Evolutionary conservation across 2,113 vertebrate genomes (phyloP).

Genomic region (Xiphophorus hellerii): DNA sequence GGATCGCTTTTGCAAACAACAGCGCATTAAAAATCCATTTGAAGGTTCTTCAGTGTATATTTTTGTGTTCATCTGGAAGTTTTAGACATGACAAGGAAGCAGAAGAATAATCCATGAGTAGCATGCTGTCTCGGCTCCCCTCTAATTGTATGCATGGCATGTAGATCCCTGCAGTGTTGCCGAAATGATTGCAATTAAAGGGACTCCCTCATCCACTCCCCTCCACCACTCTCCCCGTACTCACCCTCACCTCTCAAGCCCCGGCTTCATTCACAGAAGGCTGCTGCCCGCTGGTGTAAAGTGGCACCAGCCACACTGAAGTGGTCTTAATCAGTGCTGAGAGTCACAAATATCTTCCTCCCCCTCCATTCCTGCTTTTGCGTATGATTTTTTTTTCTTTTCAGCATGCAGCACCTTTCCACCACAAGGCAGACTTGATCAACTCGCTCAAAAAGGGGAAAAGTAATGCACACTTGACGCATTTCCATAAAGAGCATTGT

Average conservation of each 20-base stretch:
- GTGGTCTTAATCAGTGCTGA: constrained; percentile 75
- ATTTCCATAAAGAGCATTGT: background rate
- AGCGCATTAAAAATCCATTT: background rate
- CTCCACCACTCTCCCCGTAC: constrained; percentile 24
- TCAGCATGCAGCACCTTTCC: background rate
- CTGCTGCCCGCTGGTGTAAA: constrained; percentile 40
- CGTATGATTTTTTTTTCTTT: constrained; percentile 11
- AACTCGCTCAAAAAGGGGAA: background rate
- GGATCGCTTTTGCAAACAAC: background rate
- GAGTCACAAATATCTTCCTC: constrained; percentile 47
- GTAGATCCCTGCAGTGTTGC: constrained; percentile 72
- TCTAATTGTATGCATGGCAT: constrained; percentile 76
- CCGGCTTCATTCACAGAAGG: constrained; percentile 38
- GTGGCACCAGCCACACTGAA: constrained; percentile 55
- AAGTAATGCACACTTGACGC: background rate
- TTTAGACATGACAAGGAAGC: background rate
- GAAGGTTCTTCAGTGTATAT: background rate
- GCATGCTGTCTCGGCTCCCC: constrained; percentile 19
- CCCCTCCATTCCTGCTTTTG: constrained; percentile 29
- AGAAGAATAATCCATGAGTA: constrained; percentile 19
- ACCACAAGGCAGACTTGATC: background rate
- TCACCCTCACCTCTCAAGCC: constrained; percentile 18
- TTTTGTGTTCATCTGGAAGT: constrained; percentile 1
- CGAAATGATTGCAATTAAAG: constrained; percentile 84
- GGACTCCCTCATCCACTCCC: constrained; percentile 67